Conservation (phyloP, 1,140 invertebrate species). For the Megalopta genalis region DNA sequence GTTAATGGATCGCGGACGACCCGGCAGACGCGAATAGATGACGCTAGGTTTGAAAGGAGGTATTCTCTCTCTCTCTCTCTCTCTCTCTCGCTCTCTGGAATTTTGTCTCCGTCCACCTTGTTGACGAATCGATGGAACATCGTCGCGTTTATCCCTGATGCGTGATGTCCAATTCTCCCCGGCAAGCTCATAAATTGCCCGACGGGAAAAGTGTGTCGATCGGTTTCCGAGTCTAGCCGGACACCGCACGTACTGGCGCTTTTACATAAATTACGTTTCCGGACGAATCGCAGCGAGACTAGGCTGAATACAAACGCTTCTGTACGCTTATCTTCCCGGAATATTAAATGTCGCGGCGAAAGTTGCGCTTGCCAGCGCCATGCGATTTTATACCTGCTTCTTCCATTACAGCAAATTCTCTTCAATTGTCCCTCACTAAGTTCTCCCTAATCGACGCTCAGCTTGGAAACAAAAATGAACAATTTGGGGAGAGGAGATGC, state of each 20-base stretch:
- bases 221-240: neutral
- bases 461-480: too few relatives aligned
- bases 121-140: slow-evolving; percentile 6
- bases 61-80: neutral
- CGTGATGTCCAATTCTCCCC: neutral
- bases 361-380: neutral
- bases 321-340: neutral
- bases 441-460: too few relatives aligned
- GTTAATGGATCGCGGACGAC: slow-evolving; percentile 18
- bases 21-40: neutral
- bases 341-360: neutral
- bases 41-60: neutral
- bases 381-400: neutral
- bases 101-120: too few relatives aligned
- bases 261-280: slow-evolving; percentile 24
- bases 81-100: neutral
- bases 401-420: too few relatives aligned
- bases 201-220: slow-evolving; percentile 35
- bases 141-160: neutral
- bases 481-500: too few relatives aligned
- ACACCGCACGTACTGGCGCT: neutral
- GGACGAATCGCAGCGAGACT: neutral
- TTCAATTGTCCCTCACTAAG: too few relatives aligned
- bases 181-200: slow-evolving; percentile 22
- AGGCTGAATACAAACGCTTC: neutral